Evolutionary conservation across 2,113 vertebrate species (phyloP).

Genomic region (Sula dactylatra): DNA sequence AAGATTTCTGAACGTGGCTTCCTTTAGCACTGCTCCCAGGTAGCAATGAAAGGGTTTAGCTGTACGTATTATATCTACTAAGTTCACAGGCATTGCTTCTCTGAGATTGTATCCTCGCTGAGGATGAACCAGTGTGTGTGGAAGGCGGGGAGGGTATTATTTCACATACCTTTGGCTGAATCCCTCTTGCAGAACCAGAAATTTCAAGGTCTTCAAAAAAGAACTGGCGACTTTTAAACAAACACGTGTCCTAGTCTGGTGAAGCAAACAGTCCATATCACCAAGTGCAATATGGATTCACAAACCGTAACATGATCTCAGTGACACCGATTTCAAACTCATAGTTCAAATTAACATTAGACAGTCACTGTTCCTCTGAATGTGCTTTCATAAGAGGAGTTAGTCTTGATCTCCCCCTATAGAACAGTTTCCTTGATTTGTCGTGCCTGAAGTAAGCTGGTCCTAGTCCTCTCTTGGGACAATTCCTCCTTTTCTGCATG

Average conservation of each 20-base stretch:
- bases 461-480: neutral
- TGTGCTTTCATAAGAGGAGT: neutral
- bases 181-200: neutral
- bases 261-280: neutral
- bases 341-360: neutral
- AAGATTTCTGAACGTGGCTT: neutral
- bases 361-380: neutral
- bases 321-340: neutral
- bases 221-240: neutral
- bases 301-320: fast-evolving
- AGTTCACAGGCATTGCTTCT: neutral
- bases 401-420: neutral
- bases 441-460: neutral
- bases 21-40: neutral
- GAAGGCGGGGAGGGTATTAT: fast-evolving
- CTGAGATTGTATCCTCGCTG: neutral
- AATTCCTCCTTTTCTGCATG: neutral
- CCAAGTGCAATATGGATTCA: neutral
- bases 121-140: neutral
- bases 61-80: fast-evolving
- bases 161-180: neutral
- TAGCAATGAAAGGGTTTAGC: neutral
- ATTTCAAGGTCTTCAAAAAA: neutral
- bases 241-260: neutral
- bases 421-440: neutral